phyloP scores from a whole-genome alignment of 1,140 invertebrate genomes.

The Diorhabda sublineata region DNA sequence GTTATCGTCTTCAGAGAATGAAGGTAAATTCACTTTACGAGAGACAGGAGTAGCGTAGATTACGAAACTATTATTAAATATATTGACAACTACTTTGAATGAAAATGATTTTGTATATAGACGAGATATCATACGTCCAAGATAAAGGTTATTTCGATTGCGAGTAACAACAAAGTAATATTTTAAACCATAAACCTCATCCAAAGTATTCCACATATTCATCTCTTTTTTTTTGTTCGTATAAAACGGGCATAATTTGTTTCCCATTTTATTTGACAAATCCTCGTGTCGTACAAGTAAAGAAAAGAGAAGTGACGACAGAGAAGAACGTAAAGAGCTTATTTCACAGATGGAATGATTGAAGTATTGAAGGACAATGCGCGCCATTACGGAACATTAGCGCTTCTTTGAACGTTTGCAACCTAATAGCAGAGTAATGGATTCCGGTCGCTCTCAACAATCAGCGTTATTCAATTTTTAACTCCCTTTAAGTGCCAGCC shows the following conservation, averaged over 20 bases:
- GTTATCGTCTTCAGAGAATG: too few relatives aligned
- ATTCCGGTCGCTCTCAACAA: slow-evolving; percentile 42
- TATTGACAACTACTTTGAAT: too few relatives aligned
- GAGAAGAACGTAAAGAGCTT: slow-evolving; percentile 37
- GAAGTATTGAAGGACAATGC: slow-evolving; percentile 41
- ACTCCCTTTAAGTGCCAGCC: slow-evolving; percentile 30
- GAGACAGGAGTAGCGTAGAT: too few relatives aligned
- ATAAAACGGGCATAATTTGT: slow-evolving; percentile 3
- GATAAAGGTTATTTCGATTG: too few relatives aligned
- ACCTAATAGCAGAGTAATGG: slow-evolving; percentile 40
- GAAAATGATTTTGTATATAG: too few relatives aligned
- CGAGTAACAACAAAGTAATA: too few relatives aligned
- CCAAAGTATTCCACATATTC: not conserved
- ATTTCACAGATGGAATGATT: slow-evolving; percentile 40
- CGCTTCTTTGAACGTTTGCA: slow-evolving; percentile 43
- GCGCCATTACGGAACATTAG: slow-evolving; percentile 42
- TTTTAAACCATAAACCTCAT: too few relatives aligned
- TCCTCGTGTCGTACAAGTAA: slow-evolving; percentile 6
- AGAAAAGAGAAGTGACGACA: slow-evolving; percentile 26
- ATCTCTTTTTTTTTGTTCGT: not conserved
- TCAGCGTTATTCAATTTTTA: slow-evolving; percentile 43
- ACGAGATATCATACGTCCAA: too few relatives aligned
- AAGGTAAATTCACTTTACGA: too few relatives aligned
- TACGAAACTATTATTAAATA: too few relatives aligned
- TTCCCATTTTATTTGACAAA: slow-evolving; percentile 5